phyloP scores from a whole-genome alignment of 2,113 vertebrate genomes.

The Gambusia affinis region DNA sequence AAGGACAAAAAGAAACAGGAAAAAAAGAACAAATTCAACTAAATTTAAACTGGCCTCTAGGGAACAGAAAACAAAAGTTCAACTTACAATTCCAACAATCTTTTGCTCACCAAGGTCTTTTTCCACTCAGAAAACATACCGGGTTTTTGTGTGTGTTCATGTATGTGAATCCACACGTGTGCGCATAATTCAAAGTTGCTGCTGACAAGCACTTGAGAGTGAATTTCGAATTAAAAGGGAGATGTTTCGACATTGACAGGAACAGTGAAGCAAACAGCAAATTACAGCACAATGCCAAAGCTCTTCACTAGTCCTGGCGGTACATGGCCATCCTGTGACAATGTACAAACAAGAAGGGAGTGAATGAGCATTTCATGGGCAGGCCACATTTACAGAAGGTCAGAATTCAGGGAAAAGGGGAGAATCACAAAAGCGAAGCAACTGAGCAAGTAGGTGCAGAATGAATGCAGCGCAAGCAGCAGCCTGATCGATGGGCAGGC shows the following conservation, averaged over 20 bases:
- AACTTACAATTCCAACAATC: conserved; percentile 40
- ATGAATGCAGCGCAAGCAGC: conserved; percentile 47
- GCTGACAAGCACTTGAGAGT: conserved; percentile 67
- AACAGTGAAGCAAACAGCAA: conserved; percentile 74
- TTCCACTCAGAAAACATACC: conserved; percentile 40
- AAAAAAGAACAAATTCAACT: conserved; percentile 24
- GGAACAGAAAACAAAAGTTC: conserved; percentile 21
- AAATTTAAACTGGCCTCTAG: conserved; percentile 51
- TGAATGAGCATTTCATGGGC: conserved; percentile 71
- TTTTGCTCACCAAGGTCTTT: conserved; percentile 69
- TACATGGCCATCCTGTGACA: conserved; percentile 69
- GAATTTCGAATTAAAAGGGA: conserved; percentile 68
- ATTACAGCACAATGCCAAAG: conserved; percentile 74
- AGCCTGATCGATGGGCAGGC: conserved; percentile 64
- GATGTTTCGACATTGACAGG: conserved; percentile 72
- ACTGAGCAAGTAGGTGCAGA: conserved; percentile 57
- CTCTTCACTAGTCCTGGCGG: conserved; percentile 72
- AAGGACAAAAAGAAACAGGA: conserved; percentile 2
- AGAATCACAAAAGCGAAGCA: conserved; percentile 54
- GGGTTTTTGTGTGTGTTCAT: conserved; percentile 23
- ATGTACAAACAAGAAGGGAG: conserved; percentile 57
- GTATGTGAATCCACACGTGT: conserved; percentile 36
- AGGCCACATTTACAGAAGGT: conserved; percentile 70
- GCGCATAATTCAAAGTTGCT: conserved; percentile 54
- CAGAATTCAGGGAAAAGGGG: conserved; percentile 70